Evolutionary conservation across 2,113 vertebrate genomes (phyloP).

Genomic region (Nerophis lumbriciformis): DNA sequence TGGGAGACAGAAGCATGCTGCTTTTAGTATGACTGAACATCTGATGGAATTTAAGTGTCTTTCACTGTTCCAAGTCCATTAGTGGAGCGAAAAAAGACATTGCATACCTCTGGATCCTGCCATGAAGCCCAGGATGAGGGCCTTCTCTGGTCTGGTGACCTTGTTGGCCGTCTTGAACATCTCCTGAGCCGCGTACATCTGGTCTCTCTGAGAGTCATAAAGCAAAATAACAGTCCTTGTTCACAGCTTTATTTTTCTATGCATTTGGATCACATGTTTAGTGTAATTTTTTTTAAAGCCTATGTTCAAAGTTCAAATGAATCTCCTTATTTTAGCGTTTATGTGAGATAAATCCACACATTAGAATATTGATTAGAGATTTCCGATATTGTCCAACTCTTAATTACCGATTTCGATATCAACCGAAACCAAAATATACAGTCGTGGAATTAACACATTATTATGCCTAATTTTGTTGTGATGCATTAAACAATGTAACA

Average conservation of each 20-base stretch:
- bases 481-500: too few species aligned
- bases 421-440: too few species aligned
- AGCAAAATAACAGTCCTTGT: background rate
- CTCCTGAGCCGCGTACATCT: conserved; percentile 96
- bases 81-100: background rate
- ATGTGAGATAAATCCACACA: too few species aligned
- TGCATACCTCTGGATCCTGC: conserved; percentile 91
- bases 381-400: too few species aligned
- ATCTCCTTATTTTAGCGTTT: too few species aligned
- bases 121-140: conserved; percentile 98
- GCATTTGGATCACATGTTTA: background rate
- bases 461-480: too few species aligned
- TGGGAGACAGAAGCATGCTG: conserved; percentile 49
- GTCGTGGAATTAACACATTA: too few species aligned
- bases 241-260: too few species aligned
- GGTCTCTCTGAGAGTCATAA: conserved; percentile 78
- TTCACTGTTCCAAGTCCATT: background rate
- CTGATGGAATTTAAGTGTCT: background rate
- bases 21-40: background rate
- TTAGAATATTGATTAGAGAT: too few species aligned
- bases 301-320: too few species aligned
- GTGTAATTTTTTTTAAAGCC: background rate
- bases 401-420: too few species aligned
- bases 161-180: conserved; percentile 99
- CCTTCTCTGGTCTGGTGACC: conserved; percentile 94